Evolutionary conservation across 2,888 invertebrate genomes (phyloP).

Genomic region (Rhagonycha lutea): DNA sequence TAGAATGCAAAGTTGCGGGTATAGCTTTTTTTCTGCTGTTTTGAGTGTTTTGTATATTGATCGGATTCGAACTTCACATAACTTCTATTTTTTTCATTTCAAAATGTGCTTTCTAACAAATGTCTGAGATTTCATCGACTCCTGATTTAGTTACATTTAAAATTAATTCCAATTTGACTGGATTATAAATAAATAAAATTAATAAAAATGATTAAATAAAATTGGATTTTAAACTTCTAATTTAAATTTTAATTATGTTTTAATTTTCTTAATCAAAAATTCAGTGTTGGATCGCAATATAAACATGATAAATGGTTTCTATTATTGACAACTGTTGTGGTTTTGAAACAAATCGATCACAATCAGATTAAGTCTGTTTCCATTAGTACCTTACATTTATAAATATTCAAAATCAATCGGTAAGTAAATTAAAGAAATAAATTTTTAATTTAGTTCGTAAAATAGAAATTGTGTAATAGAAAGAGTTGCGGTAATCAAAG

Average conservation of each 20-base stretch:
- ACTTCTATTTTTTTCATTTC: too few relatives aligned
- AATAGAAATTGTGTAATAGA: not conserved
- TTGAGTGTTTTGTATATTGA: too few relatives aligned
- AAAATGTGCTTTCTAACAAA: too few relatives aligned
- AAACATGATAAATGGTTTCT: not conserved
- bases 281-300: not conserved
- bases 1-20: too few relatives aligned
- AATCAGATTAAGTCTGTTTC: not conserved
- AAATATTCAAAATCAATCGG: not conserved
- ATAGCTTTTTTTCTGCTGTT: too few relatives aligned
- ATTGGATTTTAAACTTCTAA: not conserved
- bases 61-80: too few relatives aligned
- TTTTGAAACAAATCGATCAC: not conserved
- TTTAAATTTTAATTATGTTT: not conserved
- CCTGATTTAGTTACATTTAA: too few relatives aligned
- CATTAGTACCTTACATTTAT: not conserved
- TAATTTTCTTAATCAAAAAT: not conserved
- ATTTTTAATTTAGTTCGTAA: not conserved
- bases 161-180: not conserved
- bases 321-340: not conserved
- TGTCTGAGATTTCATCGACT: too few relatives aligned
- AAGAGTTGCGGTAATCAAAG: not conserved
- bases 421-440: not conserved
- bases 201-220: not conserved
- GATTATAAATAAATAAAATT: not conserved